phyloP scores from a whole-genome alignment of 1,140 invertebrate species.

The Anoplolepis gracilipes region DNA sequence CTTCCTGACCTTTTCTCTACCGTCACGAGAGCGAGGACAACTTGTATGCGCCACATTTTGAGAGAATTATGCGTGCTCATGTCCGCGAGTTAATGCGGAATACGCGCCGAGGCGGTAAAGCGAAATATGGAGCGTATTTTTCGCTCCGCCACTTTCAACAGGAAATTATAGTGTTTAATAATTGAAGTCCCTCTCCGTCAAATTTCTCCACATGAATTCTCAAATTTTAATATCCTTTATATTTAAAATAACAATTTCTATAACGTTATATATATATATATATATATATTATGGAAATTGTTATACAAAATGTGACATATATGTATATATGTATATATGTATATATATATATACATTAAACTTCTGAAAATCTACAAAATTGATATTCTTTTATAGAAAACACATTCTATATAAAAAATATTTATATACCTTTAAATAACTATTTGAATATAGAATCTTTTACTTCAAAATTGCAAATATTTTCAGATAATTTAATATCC shows the following conservation, averaged over 20 bases:
- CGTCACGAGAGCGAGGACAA: constrained; percentile 66
- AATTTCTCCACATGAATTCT: constrained; percentile 10
- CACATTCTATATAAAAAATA: background rate
- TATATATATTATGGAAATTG: too few relatives aligned
- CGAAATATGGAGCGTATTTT: constrained; percentile 75
- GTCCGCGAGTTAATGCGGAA: constrained; percentile 72
- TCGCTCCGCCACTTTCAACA: constrained; percentile 72
- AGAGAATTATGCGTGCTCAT: constrained; percentile 72
- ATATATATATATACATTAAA: too few relatives aligned
- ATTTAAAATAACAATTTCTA: background rate
- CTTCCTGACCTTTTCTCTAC: constrained; percentile 72
- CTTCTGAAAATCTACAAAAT: background rate
- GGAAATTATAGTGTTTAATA: constrained; percentile 74
- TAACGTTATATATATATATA: background rate
- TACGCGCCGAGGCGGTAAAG: constrained; percentile 66
- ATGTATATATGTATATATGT: too few relatives aligned
- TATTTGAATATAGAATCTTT: background rate
- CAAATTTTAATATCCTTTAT: background rate
- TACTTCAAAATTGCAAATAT: background rate
- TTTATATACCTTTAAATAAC: background rate
- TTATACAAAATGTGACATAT: too few relatives aligned
- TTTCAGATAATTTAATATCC: constrained; percentile 14
- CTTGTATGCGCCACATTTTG: constrained; percentile 73
- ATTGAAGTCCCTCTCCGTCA: constrained; percentile 62
- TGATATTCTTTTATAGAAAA: background rate